These are phyloP conservation scores for Cylas formicarius DNA, from an alignment of 1,140 invertebrate genomes.

Conservation along the genomic window DNA sequence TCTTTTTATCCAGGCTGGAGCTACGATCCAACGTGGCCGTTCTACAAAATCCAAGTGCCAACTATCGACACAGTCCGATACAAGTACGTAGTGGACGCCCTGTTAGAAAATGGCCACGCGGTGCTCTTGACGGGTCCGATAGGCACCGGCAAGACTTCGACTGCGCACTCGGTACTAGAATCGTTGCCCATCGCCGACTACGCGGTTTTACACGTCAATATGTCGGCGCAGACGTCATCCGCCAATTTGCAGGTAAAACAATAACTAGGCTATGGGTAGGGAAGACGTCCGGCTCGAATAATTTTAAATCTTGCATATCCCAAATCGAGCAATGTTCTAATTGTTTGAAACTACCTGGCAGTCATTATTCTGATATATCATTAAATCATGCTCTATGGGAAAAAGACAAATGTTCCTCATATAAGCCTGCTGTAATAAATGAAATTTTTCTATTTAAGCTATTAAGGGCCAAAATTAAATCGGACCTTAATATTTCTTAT, in stretches of 20 bases:
- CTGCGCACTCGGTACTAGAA: slow-evolving; percentile 59
- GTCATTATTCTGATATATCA: too few relatives aligned
- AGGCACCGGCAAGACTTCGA: slow-evolving; percentile 76
- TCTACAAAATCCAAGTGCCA: slow-evolving; percentile 75
- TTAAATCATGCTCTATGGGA: too few relatives aligned
- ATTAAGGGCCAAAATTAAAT: too few relatives aligned
- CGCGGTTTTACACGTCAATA: slow-evolving; percentile 66
- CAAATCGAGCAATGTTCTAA: too few relatives aligned
- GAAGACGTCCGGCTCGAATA: too few relatives aligned
- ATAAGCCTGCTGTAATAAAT: too few relatives aligned
- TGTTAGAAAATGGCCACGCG: slow-evolving; percentile 57
- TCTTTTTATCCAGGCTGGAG: slow-evolving; percentile 55
- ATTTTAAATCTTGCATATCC: too few relatives aligned
- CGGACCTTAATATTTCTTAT: too few relatives aligned
- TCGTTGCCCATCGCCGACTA: slow-evolving; percentile 57
- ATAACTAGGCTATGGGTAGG: too few relatives aligned
- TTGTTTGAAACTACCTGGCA: too few relatives aligned
- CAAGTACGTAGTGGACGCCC: slow-evolving; percentile 57
- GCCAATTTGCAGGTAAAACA: slow-evolving; percentile 56
- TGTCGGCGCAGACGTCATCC: slow-evolving; percentile 78
- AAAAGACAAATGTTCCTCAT: too few relatives aligned
- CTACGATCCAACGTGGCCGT: slow-evolving; percentile 63
- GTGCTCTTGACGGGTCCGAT: slow-evolving; percentile 71
- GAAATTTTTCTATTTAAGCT: too few relatives aligned
- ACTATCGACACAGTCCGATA: slow-evolving; percentile 78